Conservation (phyloP, 2,888 invertebrate species). For the Matsumyia berberina region DNA sequence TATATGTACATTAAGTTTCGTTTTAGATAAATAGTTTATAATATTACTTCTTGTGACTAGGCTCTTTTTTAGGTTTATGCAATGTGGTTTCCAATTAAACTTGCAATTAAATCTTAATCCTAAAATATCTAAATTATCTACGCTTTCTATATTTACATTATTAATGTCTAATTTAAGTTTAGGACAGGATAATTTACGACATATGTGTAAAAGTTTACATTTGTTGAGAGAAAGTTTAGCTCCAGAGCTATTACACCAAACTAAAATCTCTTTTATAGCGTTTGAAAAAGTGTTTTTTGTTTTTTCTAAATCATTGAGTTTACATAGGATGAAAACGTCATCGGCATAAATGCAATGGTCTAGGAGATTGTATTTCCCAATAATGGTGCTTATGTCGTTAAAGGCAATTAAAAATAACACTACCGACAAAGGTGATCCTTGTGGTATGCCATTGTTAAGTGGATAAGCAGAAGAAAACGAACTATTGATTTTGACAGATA, state of each 20-base stretch:
- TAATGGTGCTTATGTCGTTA: background rate
- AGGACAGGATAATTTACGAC: background rate
- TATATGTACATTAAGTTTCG: conserved; percentile 13
- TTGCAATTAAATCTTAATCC: conserved; percentile 6
- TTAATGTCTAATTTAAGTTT: background rate
- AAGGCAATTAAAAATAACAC: background rate
- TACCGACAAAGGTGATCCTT: conserved; percentile 7
- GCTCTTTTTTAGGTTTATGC: conserved; percentile 7
- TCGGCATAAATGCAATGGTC: conserved; percentile 8
- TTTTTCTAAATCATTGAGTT: conserved; percentile 1
- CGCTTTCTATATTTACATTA: conserved; percentile 2
- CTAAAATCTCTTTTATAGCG: background rate
- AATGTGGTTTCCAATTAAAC: conserved; percentile 20
- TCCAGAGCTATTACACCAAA: background rate
- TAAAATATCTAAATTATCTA: conserved; percentile 10
- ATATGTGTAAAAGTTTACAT: background rate
- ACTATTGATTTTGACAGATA: background rate
- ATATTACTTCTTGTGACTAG: background rate
- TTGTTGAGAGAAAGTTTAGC: background rate
- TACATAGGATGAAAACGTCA: conserved; percentile 8
- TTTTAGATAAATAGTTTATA: conserved; percentile 6
- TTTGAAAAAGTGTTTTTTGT: background rate
- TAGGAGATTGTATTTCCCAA: background rate
- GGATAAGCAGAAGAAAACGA: background rate
- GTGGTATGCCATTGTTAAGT: background rate